These are phyloP conservation scores for Wasmannia auropunctata DNA, from an alignment of 1,140 invertebrate species.

Conservation along the genomic window DNA sequence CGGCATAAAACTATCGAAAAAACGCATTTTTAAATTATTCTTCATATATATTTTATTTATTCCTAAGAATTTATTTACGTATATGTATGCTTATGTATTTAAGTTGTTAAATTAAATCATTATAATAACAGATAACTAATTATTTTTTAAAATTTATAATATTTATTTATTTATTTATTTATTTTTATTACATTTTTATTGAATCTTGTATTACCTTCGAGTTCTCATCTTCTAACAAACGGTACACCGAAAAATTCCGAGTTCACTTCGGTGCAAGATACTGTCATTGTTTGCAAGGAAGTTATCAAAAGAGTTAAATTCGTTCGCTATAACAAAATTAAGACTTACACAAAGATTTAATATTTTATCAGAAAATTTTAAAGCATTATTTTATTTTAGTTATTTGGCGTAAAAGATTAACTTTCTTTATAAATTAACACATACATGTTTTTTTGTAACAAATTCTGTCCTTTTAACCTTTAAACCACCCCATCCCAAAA, in stretches of 20 bases:
- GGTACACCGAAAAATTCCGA: constrained; percentile 87
- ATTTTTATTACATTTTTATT: not conserved
- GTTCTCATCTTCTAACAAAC: constrained; percentile 85
- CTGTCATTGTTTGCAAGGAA: constrained; percentile 86
- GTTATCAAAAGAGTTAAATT: constrained; percentile 88
- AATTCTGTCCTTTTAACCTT: too few species aligned
- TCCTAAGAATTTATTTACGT: not conserved
- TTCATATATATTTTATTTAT: not conserved
- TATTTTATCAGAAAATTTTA: not conserved
- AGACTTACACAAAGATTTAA: not conserved
- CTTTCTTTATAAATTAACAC: not conserved
- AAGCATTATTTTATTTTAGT: not conserved
- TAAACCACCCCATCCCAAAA: too few species aligned
- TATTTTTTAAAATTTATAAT: not conserved
- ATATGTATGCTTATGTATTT: not conserved
- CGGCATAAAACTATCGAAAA: constrained; percentile 88
- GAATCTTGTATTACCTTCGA: constrained; percentile 76
- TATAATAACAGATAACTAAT: not conserved
- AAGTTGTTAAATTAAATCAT: not conserved
- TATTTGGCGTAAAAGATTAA: not conserved
- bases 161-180: too few species aligned
- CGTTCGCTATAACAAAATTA: constrained; percentile 80
- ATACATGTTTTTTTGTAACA: not conserved
- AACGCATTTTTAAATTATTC: constrained; percentile 11
- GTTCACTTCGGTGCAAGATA: constrained; percentile 90